Evolutionary conservation across 1,140 invertebrate species (phyloP), one percentile per base, ranked within the genome.

Genomic region (Spodoptera frugiperda): DNA sequence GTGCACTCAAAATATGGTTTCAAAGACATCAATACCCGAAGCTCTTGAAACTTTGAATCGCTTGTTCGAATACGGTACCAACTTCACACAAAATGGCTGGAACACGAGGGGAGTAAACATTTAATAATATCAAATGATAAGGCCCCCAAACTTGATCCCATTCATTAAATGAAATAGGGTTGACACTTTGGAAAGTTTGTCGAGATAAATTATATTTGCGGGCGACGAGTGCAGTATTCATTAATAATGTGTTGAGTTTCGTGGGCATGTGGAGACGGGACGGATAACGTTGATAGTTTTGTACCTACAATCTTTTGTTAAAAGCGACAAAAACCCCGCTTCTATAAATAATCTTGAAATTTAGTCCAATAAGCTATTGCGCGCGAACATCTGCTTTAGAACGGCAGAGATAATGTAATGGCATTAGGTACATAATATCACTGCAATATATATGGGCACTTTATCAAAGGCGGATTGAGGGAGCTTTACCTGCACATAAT

Each of bases 81-180:
- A 68, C 25, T 61, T 59, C 57, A 71, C 72, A 71, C 44, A 57
- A 72, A 33, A 73, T 33, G 39, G n/a, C n/a, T n/a, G 9, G 46
- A 65, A 67, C 53, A 79, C 63, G 4, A 9, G 30, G 21, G 63
- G 33, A 70, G 51, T 73, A 61, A 71, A 77, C 76, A 82, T 76
- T 59, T 81, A 79, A 80, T 81, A 82, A 79, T 65, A 76, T 77
- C 57, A 59, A 65, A 79, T 77, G 79, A 81, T 82, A 82, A 77
- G 76, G 76, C 70, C 44, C 76, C 61, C 78, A 71, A 73, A 77
- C 77, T 78, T 80, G 80, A 80, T 79, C 21, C 75, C 70, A 82
- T 84, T 84, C 82, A 87, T 88, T 89, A 88, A 82, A 84, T 84
- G 82, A 86, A 91, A 89, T 83, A 90, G 86, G 89, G 89, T 89